A percentile compares a stretch with the other conserved stretches of the same genome.
phyloP scores from a whole-genome alignment of 2,113 vertebrate genomes.

The Lophius piscatorius region DNA sequence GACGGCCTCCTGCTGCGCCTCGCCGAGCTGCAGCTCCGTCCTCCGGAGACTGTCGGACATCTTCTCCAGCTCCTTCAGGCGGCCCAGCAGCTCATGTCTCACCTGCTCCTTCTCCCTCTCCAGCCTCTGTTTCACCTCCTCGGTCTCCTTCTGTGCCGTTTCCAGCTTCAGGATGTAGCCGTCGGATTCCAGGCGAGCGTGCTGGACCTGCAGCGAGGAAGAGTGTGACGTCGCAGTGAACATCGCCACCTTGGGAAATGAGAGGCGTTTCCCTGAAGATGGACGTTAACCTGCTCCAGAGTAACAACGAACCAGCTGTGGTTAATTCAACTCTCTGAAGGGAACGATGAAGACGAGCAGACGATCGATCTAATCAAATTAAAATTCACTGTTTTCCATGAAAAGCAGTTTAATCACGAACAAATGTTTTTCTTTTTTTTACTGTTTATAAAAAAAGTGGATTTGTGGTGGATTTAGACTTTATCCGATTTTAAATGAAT shows the following conservation, averaged over 20 bases:
- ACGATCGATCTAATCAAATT: too few relatives aligned
- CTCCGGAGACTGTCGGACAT: conserved; percentile 85
- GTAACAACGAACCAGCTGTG: too few relatives aligned
- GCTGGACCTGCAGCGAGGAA: conserved; percentile 80
- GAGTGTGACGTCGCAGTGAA: neutral
- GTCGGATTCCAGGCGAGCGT: conserved; percentile 83
- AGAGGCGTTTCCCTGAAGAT: neutral
- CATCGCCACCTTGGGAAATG: too few relatives aligned
- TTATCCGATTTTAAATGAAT: too few relatives aligned
- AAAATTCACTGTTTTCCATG: too few relatives aligned
- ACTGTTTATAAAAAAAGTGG: too few relatives aligned
- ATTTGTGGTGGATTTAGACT: too few relatives aligned
- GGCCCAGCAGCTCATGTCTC: conserved; percentile 82
- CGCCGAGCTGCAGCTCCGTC: conserved; percentile 82
- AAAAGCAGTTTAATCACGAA: too few relatives aligned
- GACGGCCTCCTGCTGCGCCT: conserved; percentile 83
- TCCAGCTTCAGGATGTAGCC: conserved; percentile 83
- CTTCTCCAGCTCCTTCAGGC: conserved; percentile 84
- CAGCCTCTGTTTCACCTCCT: conserved; percentile 77
- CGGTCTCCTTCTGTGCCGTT: conserved; percentile 79
- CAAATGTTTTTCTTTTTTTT: too few relatives aligned
- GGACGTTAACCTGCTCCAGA: too few relatives aligned
- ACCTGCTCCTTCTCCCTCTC: conserved; percentile 82
- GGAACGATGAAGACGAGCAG: too few relatives aligned
- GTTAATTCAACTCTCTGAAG: too few relatives aligned